Conservation (phyloP, 2,113 vertebrate species). For the Dryoscopus gambensis region DNA sequence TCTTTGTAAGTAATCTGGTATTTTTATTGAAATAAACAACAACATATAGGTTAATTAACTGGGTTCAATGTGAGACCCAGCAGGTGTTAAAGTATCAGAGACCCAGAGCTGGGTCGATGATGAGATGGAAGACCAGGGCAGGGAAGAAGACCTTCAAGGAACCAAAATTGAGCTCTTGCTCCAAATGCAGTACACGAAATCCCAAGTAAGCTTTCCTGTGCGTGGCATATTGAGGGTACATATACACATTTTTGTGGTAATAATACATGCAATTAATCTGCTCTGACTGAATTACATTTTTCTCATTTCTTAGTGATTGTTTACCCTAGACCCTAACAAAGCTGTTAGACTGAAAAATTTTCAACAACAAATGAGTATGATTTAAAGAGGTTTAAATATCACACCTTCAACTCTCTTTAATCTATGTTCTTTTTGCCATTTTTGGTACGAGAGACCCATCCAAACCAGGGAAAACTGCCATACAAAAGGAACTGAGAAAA, state of each 20-base stretch:
- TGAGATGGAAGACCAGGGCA: neutral
- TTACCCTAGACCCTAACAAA: neutral
- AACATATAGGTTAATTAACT: slow-evolving; percentile 24
- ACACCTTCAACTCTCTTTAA: neutral
- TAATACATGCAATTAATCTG: neutral
- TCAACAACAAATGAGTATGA: neutral
- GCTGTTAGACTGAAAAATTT: neutral
- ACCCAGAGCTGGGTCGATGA: neutral
- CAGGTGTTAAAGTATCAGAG: slow-evolving; percentile 51
- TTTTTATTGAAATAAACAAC: slow-evolving; percentile 59
- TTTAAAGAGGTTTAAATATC: neutral
- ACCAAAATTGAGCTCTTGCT: neutral
- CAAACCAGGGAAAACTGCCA: neutral
- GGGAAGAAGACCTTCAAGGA: neutral
- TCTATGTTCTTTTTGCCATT: neutral
- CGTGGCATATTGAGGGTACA: neutral
- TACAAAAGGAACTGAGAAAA: neutral
- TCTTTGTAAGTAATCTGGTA: slow-evolving; percentile 52
- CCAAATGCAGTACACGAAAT: neutral
- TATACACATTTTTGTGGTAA: neutral
- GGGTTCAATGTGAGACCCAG: slow-evolving; percentile 2
- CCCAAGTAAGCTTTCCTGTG: neutral
- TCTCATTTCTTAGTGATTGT: neutral
- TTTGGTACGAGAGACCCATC: neutral
- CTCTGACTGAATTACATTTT: neutral